These are phyloP conservation scores for Albula goreensis DNA, from an alignment of 2,113 vertebrate genomes.

Conservation along the genomic window DNA sequence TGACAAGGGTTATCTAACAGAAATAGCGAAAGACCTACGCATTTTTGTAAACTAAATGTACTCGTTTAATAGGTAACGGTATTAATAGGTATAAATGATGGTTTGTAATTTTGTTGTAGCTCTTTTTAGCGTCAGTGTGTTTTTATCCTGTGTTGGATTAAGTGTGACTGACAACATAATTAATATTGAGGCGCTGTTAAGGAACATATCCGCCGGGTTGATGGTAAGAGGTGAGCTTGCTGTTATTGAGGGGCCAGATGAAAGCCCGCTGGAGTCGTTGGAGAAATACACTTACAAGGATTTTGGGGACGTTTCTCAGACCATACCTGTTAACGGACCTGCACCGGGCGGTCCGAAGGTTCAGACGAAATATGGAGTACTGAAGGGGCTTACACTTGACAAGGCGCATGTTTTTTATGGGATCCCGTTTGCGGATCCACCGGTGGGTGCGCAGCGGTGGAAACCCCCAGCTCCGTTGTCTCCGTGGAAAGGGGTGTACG, in stretches of 20 bases:
- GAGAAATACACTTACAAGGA: conserved; percentile 15
- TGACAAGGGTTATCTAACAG: conserved; percentile 31
- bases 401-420: conserved; percentile 69
- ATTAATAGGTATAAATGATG: conserved; percentile 48
- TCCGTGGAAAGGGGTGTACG: conserved; percentile 59
- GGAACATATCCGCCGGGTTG: conserved; percentile 42
- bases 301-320: neutral
- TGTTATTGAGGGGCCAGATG: conserved; percentile 32
- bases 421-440: conserved; percentile 68
- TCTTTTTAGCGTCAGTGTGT: conserved; percentile 43
- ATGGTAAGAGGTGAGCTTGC: conserved; percentile 41
- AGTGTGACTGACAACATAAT: conserved; percentile 35
- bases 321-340: neutral
- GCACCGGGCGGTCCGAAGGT: conserved; percentile 43
- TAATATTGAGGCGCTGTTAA: conserved; percentile 51
- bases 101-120: conserved; percentile 35
- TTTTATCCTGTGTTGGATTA: conserved; percentile 32
- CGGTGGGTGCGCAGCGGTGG: conserved; percentile 67
- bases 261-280: conserved; percentile 27
- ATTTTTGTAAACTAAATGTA: neutral
- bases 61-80: neutral
- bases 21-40: neutral
- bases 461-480: conserved; percentile 60
- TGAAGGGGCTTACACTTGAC: conserved; percentile 49
- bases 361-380: conserved; percentile 56